A percentile compares a stretch with the other conserved stretches of the same genome.
Conservation (phyloP, 2,797 vertebrate species). For the Botia almorhae region DNA sequence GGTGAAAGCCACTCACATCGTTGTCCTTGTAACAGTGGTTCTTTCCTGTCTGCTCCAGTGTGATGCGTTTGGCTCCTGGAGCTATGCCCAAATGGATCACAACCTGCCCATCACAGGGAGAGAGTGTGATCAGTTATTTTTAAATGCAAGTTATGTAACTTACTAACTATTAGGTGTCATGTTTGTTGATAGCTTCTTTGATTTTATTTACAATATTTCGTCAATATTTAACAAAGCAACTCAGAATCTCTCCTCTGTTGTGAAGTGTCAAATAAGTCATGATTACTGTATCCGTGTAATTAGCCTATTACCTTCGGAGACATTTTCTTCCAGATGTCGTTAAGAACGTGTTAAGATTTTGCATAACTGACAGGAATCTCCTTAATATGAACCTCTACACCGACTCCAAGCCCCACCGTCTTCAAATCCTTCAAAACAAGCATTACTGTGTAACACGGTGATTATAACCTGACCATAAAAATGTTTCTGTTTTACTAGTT, state of each 20-base stretch:
- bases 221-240: slow-evolving; percentile 9
- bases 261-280: background rate
- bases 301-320: slow-evolving; percentile 76
- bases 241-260: background rate
- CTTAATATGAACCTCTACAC: slow-evolving; percentile 66
- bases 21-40: slow-evolving; percentile 82
- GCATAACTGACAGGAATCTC: slow-evolving; percentile 84
- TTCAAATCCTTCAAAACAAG: slow-evolving; percentile 74
- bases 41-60: slow-evolving; percentile 85
- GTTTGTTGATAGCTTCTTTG: background rate
- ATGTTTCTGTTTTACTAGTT: background rate
- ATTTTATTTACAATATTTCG: background rate
- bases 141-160: no score
- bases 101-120: slow-evolving; percentile 70
- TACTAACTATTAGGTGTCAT: background rate
- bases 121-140: background rate
- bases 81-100: slow-evolving; percentile 81
- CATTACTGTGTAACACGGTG: background rate
- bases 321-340: slow-evolving; percentile 80
- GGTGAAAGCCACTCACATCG: slow-evolving; percentile 78
- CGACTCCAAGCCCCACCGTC: slow-evolving; percentile 74
- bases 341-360: slow-evolving; percentile 74
- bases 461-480: no score
- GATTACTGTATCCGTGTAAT: background rate
- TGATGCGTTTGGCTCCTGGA: slow-evolving; percentile 71